These are phyloP conservation scores for Dendrocopos noguchii DNA, from an alignment of 2,113 vertebrate genomes.

Conservation along the genomic window DNA sequence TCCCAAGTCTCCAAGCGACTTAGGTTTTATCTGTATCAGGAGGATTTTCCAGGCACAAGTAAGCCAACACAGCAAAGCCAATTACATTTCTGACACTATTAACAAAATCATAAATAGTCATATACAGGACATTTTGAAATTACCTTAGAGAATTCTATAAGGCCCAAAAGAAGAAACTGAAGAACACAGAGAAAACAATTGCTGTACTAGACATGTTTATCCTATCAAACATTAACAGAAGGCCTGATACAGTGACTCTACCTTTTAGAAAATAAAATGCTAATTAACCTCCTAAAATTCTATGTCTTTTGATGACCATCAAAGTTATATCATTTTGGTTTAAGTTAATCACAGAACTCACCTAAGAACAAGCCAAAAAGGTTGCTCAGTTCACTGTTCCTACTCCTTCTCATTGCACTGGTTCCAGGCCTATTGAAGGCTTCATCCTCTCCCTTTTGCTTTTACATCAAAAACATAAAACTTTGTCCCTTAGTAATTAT, in stretches of 20 bases:
- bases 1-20: not conserved
- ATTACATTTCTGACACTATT: not conserved
- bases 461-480: not conserved
- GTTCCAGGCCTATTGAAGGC: not conserved
- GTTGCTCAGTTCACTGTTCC: not conserved
- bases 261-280: not conserved
- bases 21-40: not conserved
- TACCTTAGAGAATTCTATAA: not conserved
- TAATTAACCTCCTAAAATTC: not conserved
- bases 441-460: not conserved
- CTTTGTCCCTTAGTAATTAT: not conserved
- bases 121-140: not conserved
- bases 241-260: not conserved
- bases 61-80: not conserved
- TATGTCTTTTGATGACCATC: not conserved
- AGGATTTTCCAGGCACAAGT: not conserved
- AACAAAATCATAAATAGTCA: not conserved
- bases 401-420: not conserved
- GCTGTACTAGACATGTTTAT: not conserved
- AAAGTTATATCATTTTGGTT: not conserved
- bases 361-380: not conserved
- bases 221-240: not conserved
- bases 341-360: not conserved
- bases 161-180: not conserved
- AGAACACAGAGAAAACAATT: not conserved